Conservation (phyloP, 23 tunicate genomes). For the Trididemnum clinides region DNA sequence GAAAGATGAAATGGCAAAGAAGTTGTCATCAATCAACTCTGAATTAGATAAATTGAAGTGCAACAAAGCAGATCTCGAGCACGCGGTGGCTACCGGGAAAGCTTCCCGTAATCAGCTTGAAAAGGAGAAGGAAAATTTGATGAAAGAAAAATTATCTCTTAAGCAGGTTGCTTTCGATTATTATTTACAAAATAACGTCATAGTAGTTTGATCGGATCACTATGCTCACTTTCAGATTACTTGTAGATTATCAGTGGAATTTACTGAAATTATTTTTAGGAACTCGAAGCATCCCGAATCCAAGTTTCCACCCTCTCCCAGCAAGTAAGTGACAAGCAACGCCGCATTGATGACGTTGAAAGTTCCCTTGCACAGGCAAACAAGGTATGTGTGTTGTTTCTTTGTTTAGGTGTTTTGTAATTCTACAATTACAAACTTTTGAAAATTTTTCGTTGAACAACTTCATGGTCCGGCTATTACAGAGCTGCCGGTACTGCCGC, state of each 20-base stretch:
- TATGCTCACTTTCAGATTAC: too few relatives aligned
- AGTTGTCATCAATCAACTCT: slow-evolving; percentile 14
- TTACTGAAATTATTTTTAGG: too few relatives aligned
- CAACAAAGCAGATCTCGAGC: slow-evolving; percentile 48
- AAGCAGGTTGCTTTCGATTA: too few relatives aligned
- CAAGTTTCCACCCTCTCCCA: slow-evolving; percentile 41
- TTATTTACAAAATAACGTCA: too few relatives aligned
- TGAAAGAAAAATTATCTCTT: slow-evolving; percentile 41
- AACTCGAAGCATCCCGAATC: slow-evolving; percentile 43
- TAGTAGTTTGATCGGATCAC: too few relatives aligned
- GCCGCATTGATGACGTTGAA: slow-evolving; percentile 17
- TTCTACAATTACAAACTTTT: too few relatives aligned
- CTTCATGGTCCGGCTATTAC: too few relatives aligned
- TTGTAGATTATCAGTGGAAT: too few relatives aligned
- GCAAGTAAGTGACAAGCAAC: slow-evolving; percentile 32
- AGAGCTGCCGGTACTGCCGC: too few relatives aligned
- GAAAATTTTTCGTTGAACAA: too few relatives aligned
- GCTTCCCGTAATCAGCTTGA: slow-evolving; percentile 34
- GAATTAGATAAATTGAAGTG: slow-evolving; percentile 32
- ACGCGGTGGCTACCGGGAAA: slow-evolving; percentile 27
- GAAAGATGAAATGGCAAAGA: slow-evolving; percentile 47
- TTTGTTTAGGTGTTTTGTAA: too few relatives aligned
- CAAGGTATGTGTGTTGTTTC: slow-evolving; percentile 37
- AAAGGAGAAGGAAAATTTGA: slow-evolving; percentile 43
- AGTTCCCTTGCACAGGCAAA: slow-evolving; percentile 50